These are phyloP conservation scores for Mesoclemmys tuberculata DNA, from an alignment of 2,113 vertebrate genomes.

Conservation along the genomic window DNA sequence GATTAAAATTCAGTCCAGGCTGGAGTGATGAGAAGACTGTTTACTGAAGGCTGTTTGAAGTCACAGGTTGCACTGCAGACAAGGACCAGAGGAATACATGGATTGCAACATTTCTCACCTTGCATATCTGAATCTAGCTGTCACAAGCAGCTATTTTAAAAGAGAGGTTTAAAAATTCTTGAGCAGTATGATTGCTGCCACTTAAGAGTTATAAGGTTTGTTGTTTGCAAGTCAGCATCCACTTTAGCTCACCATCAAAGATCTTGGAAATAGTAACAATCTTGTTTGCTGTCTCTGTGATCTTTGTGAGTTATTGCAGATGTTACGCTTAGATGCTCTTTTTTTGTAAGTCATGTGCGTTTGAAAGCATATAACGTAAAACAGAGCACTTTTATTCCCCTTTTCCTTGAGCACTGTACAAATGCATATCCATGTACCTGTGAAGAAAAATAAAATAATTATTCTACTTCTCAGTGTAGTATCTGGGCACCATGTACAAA, in stretches of 20 bases:
- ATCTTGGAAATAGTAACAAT: not conserved
- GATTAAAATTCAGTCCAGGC: conserved; percentile 82
- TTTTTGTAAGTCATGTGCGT: not conserved
- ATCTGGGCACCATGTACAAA: not conserved
- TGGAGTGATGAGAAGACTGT: conserved; percentile 72
- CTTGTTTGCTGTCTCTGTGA: not conserved
- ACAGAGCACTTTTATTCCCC: conserved; percentile 32
- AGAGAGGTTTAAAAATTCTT: conserved; percentile 49
- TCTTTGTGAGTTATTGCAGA: not conserved
- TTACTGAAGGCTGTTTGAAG: conserved; percentile 75
- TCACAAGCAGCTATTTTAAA: conserved; percentile 54
- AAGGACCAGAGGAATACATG: conserved; percentile 56
- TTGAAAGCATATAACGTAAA: conserved; percentile 36
- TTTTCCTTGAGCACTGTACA: not conserved
- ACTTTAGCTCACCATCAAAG: not conserved
- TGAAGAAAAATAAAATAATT: conserved; percentile 29
- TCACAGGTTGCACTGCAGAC: conserved; percentile 20
- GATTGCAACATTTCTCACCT: conserved; percentile 71
- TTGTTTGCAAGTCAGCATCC: not conserved
- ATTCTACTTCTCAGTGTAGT: not conserved
- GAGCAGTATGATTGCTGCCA: conserved; percentile 13
- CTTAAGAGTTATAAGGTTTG: conserved; percentile 50
- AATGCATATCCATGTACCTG: not conserved
- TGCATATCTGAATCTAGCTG: conserved; percentile 37
- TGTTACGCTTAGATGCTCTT: not conserved